These are phyloP conservation scores for Himalopsyche japonica DNA, from an alignment of 2,888 invertebrate genomes.

Conservation along the genomic window DNA sequence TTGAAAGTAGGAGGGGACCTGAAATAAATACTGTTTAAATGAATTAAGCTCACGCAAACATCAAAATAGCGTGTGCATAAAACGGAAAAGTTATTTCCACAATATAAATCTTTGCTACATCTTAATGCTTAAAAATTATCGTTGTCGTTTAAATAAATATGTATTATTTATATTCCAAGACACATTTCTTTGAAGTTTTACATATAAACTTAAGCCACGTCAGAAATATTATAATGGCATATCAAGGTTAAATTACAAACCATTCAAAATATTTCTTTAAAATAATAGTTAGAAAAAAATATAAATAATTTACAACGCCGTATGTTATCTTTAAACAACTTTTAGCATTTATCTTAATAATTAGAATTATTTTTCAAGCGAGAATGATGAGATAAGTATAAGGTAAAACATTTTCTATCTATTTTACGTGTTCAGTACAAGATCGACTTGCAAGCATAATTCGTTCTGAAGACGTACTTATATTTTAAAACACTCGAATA, in stretches of 20 bases:
- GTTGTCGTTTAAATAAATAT: not conserved
- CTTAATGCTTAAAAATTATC: not conserved
- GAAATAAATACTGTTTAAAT: constrained; percentile 11
- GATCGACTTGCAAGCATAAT: too few relatives aligned
- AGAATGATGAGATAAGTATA: too few relatives aligned
- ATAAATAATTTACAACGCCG: too few relatives aligned
- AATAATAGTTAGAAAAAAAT: not conserved
- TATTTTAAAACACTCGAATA: too few relatives aligned
- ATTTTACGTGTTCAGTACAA: too few relatives aligned
- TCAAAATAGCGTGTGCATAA: constrained; percentile 2
- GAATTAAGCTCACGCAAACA: constrained; percentile 7
- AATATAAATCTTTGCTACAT: not conserved
- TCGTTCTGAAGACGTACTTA: too few relatives aligned
- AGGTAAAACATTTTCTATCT: too few relatives aligned
- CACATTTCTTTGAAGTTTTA: not conserved
- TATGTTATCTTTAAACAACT: too few relatives aligned
- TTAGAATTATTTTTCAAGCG: too few relatives aligned
- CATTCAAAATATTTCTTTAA: not conserved
- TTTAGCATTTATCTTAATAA: too few relatives aligned
- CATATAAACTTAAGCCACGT: not conserved
- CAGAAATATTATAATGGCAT: not conserved
- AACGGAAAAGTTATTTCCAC: not conserved
- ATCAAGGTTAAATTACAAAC: not conserved
- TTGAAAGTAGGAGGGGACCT: not conserved
- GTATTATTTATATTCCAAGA: not conserved